Evolutionary conservation across 2,113 vertebrate species (phyloP), one percentile per base, ranked within the genome.

Genomic region (Sisor rabdophorus): DNA sequence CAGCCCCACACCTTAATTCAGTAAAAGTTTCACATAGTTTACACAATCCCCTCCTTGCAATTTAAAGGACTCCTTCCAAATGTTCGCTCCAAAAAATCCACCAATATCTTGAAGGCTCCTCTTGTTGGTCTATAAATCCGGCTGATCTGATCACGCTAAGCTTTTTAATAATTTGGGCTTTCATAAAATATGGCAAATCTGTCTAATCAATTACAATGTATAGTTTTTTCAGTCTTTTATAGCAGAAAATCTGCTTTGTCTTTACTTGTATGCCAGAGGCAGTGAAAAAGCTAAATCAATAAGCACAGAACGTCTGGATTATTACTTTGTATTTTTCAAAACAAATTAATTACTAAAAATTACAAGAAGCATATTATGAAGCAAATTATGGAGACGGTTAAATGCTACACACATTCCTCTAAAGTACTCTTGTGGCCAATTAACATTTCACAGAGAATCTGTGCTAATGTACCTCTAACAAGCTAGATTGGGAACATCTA

Each of bases 401-500:
- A 84, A 89, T 77, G 83, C 85, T 88, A 79, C 87, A 89, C 91
- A 93, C 91, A 79, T 90, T 93, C 91, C 89, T 91, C 89, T 75
- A 90, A 90, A 85, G 89, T 91, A 90, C 91, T 93, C 93, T 88
- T 89, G 93, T 93, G 92, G 91, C 95, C 94, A 95, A 95, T 97
- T 96, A 96, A 91, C 89, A 91, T 92, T 91, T 94, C 92, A 92
- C 92, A 93, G 91, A 90, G 91, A 93, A 93, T 92, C 92, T 89
- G 84, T 53, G 89, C 91, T 95, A 95, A 93, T 89, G 92, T 89
- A 89, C 89, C 92, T 92, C 93, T 93, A 91, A 90, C 89, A 87
- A 93, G 90, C 95, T 91, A 93, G 92, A 93, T 92, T 93, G 93
- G 93, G 94, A 95, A 95, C 95, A 91, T 95, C 93, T 94, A 95